Conservation (phyloP, 2,888 invertebrate genomes). For the Vandiemenella viatica region DNA sequence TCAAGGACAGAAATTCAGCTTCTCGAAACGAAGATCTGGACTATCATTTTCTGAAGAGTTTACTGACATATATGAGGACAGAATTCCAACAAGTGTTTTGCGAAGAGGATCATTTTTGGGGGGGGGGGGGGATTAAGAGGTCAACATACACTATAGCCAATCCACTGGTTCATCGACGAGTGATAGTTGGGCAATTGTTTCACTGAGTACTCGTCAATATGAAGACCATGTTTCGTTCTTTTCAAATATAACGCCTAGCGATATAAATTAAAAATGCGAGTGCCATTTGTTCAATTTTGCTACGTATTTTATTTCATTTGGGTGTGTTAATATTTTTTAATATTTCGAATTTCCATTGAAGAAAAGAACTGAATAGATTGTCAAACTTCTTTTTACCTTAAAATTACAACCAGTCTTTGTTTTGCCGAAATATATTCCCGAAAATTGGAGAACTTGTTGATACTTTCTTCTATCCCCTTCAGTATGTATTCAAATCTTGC, state of each 20-base stretch:
- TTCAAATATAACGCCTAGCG: slow-evolving; percentile 1
- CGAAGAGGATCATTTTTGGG: background rate
- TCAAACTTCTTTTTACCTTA: slow-evolving; percentile 3
- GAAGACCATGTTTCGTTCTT: background rate
- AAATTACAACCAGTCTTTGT: background rate
- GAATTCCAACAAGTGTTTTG: slow-evolving; percentile 1
- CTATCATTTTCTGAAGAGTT: background rate
- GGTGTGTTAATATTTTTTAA: background rate
- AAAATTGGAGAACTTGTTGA: slow-evolving; percentile 1
- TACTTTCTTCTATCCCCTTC: slow-evolving; percentile 1
- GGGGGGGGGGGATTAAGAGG: too few relatives aligned
- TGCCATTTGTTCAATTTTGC: background rate
- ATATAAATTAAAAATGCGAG: slow-evolving; percentile 1
- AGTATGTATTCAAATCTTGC: slow-evolving; percentile 3
- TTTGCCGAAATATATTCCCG: background rate
- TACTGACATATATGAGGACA: background rate
- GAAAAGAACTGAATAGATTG: background rate
- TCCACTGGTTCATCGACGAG: background rate
- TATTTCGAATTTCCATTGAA: slow-evolving; percentile 2
- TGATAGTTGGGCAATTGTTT: background rate
- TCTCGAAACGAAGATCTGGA: slow-evolving; percentile 1
- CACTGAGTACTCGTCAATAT: background rate
- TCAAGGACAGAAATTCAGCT: slow-evolving; percentile 1
- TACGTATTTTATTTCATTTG: slow-evolving; percentile 2
- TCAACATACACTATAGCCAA: too few relatives aligned